phyloP scores from a whole-genome alignment of 2,113 vertebrate species.

The Monopterus albus region DNA sequence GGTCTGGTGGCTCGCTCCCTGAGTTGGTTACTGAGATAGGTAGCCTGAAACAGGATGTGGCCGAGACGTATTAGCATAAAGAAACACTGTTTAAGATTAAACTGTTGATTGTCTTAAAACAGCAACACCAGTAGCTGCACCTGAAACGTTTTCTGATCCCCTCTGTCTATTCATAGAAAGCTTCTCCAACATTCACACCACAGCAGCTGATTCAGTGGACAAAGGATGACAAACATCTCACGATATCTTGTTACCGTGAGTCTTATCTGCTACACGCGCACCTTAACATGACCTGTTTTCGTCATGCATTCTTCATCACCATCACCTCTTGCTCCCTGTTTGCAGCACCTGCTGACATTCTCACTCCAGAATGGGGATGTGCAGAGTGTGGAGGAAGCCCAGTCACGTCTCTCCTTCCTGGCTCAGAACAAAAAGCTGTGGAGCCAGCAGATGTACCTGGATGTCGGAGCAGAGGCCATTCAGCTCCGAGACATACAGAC shows the following conservation, averaged over 20 bases:
- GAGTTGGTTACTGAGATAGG: neutral
- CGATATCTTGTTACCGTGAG: conserved; percentile 76
- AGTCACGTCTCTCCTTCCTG: conserved; percentile 61
- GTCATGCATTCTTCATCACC: neutral
- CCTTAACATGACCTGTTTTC: neutral
- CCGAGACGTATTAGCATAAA: neutral
- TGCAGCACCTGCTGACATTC: conserved; percentile 80
- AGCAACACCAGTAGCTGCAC: neutral
- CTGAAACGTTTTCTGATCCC: neutral
- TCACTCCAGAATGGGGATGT: conserved; percentile 77
- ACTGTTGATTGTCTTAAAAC: neutral
- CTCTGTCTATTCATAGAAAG: neutral
- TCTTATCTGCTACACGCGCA: neutral
- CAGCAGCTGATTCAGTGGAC: neutral
- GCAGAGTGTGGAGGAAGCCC: conserved; percentile 77
- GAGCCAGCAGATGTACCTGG: conserved; percentile 79
- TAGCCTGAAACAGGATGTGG: conserved; percentile 5
- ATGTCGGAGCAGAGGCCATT: conserved; percentile 55
- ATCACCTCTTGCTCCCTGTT: neutral
- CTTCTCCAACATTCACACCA: neutral
- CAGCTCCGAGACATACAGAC: conserved; percentile 70
- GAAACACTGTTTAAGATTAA: neutral
- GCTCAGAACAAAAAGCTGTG: conserved; percentile 71
- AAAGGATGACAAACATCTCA: conserved; percentile 65
- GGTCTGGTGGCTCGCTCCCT: conserved; percentile 50